Conservation (phyloP, 2,113 vertebrate genomes). For the Grammomys surdaster region DNA sequence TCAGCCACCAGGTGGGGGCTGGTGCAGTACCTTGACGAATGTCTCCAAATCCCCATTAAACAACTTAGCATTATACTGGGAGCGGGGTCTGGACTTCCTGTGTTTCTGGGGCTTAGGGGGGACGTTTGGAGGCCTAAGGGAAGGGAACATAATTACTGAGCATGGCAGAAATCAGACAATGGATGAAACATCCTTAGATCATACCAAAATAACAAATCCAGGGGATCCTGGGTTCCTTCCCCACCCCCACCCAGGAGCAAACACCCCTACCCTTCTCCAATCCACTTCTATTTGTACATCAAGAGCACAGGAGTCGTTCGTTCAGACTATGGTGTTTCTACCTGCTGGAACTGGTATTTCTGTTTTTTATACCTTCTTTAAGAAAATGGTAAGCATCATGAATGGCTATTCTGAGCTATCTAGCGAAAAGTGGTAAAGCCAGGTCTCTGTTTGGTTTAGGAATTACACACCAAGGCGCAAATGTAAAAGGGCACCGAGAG, state of each 20-base stretch:
- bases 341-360: neutral
- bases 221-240: neutral
- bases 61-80: slow-evolving; percentile 96
- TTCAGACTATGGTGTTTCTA: neutral
- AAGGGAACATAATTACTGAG: slow-evolving; percentile 91
- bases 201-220: slow-evolving; percentile 75
- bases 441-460: neutral
- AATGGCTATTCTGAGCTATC: slow-evolving; percentile 19
- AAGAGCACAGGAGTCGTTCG: slow-evolving; percentile 4
- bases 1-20: slow-evolving; percentile 84
- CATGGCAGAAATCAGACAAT: slow-evolving; percentile 80
- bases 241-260: neutral
- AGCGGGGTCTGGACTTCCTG: slow-evolving; percentile 94
- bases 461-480: neutral
- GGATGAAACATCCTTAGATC: slow-evolving; percentile 80
- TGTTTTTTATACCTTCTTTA: neutral
- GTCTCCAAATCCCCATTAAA: slow-evolving; percentile 98
- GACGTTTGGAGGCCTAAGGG: slow-evolving; percentile 94
- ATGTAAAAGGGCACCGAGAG: neutral
- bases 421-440: slow-evolving; percentile 24
- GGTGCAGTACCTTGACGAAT: slow-evolving; percentile 95
- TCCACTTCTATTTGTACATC: slow-evolving; percentile 4
- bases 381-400: neutral
- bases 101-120: slow-evolving; percentile 94
- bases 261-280: neutral